Percentiles rank a stretch among this genome's conserved stretches.
Conservation (phyloP, 1,140 invertebrate genomes). For the Spodoptera litura region DNA sequence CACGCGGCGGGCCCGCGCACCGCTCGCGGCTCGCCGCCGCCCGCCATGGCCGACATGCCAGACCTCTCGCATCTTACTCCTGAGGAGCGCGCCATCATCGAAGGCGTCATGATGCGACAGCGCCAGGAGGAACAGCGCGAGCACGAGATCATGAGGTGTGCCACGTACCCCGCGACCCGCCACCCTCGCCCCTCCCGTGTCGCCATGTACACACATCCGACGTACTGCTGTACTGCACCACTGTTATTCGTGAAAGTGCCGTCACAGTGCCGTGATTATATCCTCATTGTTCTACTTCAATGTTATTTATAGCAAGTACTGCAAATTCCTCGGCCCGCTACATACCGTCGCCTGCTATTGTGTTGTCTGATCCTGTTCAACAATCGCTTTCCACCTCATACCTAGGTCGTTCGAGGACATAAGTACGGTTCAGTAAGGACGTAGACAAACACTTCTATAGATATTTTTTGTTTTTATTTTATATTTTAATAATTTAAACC, state of each 20-base stretch:
- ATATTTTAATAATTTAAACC: neutral
- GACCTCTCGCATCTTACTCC: conserved; percentile 99
- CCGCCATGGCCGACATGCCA: conserved; percentile 93
- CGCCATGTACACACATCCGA: conserved; percentile 51
- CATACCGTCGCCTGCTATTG: conserved; percentile 1
- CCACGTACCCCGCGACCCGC: conserved; percentile 59
- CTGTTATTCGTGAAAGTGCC: conserved; percentile 48
- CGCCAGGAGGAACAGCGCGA: conserved; percentile 98
- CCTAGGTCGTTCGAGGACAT: neutral
- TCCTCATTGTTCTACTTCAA: conserved; percentile 8
- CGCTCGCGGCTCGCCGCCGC: conserved; percentile 74
- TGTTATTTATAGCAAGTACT: conserved; percentile 7
- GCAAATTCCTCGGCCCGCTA: neutral
- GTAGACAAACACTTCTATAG: conserved; percentile 2
- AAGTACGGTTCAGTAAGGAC: conserved; percentile 28
- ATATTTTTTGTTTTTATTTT: neutral
- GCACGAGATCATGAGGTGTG: conserved; percentile 97
- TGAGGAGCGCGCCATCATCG: conserved; percentile 98
- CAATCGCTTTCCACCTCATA: conserved; percentile 1
- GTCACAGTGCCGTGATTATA: conserved; percentile 52
- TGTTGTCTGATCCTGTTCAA: conserved; percentile 24
- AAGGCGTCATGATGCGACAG: conserved; percentile 98
- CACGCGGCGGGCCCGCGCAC: conserved; percentile 81
- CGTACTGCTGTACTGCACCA: conserved; percentile 65
- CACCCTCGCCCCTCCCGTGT: conserved; percentile 47